A percentile compares a stretch with the other conserved stretches of the same genome.
These are phyloP conservation scores for Odocoileus hemionus DNA, from an alignment of 2,113 vertebrate species.

Conservation along the genomic window DNA sequence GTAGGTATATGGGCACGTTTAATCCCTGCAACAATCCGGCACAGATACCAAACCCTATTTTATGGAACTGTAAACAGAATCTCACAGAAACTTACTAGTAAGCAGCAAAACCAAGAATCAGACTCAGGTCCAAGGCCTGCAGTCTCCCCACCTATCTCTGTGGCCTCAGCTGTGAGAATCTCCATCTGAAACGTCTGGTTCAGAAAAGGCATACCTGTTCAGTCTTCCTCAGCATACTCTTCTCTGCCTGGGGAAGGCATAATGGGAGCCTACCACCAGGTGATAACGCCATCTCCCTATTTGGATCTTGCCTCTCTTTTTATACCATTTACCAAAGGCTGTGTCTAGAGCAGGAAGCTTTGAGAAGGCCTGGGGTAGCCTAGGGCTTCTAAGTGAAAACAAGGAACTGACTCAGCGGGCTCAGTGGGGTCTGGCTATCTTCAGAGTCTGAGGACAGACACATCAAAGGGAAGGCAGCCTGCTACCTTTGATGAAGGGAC, in stretches of 20 bases:
- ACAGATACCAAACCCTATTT: neutral
- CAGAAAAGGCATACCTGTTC: neutral
- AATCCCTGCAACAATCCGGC: neutral
- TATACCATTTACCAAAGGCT: neutral
- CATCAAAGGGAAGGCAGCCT: slow-evolving; percentile 43
- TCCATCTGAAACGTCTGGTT: neutral
- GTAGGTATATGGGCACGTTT: neutral
- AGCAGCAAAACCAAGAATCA: neutral
- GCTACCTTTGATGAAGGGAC: slow-evolving; percentile 51
- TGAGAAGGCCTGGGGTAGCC: neutral
- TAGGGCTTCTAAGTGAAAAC: slow-evolving; percentile 21
- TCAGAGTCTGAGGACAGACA: neutral
- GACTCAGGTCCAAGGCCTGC: neutral
- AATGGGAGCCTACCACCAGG: neutral
- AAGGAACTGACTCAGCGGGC: slow-evolving; percentile 18
- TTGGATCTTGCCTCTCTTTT: neutral
- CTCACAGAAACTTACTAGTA: neutral
- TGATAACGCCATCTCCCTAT: neutral
- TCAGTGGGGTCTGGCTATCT: slow-evolving; percentile 32
- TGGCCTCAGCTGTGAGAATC: neutral
- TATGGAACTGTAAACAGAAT: neutral
- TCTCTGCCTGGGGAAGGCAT: neutral
- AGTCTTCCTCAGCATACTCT: neutral
- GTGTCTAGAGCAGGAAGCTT: neutral
- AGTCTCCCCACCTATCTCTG: neutral